phyloP scores from a whole-genome alignment of 2,113 vertebrate genomes.

The Ciconia boyciana region DNA sequence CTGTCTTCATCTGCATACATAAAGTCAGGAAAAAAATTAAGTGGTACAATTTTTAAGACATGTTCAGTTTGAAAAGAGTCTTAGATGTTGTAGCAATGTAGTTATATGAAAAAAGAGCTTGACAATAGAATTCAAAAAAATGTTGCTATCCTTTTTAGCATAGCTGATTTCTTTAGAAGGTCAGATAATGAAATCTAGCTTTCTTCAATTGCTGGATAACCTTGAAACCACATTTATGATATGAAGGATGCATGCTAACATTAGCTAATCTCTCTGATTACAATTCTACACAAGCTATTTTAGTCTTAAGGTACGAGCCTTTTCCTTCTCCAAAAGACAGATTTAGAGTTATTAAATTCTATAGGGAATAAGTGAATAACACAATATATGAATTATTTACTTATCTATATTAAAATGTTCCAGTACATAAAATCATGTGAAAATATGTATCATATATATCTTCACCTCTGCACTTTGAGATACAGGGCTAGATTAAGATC shows the following conservation, averaged over 20 bases:
- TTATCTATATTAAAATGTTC: neutral
- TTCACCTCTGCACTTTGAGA: neutral
- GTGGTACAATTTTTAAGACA: neutral
- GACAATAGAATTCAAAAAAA: neutral
- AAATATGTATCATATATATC: neutral
- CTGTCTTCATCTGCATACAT: constrained; percentile 1
- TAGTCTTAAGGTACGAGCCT: neutral
- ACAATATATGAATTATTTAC: neutral
- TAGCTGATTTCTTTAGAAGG: constrained; percentile 3
- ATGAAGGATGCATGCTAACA: neutral
- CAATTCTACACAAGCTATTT: neutral
- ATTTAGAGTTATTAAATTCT: neutral
- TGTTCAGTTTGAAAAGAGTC: constrained; percentile 13
- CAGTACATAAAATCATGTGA: neutral
- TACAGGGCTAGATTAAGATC: neutral
- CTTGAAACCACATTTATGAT: constrained; percentile 38
- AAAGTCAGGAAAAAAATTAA: neutral
- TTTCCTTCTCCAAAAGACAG: neutral
- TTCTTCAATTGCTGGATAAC: neutral
- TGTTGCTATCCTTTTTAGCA: neutral
- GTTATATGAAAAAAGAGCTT: neutral
- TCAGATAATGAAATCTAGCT: neutral
- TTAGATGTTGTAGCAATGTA: neutral
- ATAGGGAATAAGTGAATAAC: neutral
- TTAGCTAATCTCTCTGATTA: constrained; percentile 14